phyloP scores from a whole-genome alignment of 2,888 invertebrate genomes.

The Leistus spinibarbis region DNA sequence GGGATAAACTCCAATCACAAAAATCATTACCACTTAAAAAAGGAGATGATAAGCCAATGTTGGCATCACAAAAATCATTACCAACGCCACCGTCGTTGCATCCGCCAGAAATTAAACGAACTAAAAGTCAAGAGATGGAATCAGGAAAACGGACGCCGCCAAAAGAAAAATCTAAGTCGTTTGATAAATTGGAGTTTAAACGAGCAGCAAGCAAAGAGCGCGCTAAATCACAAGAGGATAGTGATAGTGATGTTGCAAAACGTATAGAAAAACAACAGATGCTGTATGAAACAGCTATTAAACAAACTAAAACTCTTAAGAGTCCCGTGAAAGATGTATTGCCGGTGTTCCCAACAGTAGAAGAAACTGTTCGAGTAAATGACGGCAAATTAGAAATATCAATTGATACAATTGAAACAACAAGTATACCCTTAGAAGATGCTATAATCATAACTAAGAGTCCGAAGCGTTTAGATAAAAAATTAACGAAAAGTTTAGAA shows the following conservation, averaged over 20 bases:
- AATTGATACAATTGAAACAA: conserved; percentile 65
- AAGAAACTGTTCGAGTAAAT: conserved; percentile 74
- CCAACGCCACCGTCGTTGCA: conserved; percentile 47
- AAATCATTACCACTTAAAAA: conserved; percentile 55
- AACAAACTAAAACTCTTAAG: conserved; percentile 74
- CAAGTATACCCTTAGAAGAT: conserved; percentile 62
- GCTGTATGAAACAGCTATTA: conserved; percentile 75
- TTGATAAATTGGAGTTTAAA: conserved; percentile 69
- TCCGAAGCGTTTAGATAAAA: conserved; percentile 70
- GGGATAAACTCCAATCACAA: conserved; percentile 28
- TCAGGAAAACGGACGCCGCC: conserved; percentile 60
- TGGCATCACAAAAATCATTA: conserved; percentile 58
- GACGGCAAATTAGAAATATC: conserved; percentile 77
- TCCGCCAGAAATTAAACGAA: conserved; percentile 59
- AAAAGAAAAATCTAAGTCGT: conserved; percentile 72
- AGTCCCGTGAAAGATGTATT: conserved; percentile 76
- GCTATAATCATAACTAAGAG: conserved; percentile 78
- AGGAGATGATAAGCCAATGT: conserved; percentile 59
- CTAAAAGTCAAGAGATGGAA: conserved; percentile 68
- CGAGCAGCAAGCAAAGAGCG: conserved; percentile 66
- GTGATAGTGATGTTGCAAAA: conserved; percentile 73
- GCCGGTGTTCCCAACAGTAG: conserved; percentile 74
- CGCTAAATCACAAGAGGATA: conserved; percentile 75
- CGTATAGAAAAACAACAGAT: conserved; percentile 77
- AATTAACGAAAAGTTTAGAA: conserved; percentile 57